phyloP scores from a whole-genome alignment of 2,888 invertebrate genomes.

The Eupithecia abbreviata region DNA sequence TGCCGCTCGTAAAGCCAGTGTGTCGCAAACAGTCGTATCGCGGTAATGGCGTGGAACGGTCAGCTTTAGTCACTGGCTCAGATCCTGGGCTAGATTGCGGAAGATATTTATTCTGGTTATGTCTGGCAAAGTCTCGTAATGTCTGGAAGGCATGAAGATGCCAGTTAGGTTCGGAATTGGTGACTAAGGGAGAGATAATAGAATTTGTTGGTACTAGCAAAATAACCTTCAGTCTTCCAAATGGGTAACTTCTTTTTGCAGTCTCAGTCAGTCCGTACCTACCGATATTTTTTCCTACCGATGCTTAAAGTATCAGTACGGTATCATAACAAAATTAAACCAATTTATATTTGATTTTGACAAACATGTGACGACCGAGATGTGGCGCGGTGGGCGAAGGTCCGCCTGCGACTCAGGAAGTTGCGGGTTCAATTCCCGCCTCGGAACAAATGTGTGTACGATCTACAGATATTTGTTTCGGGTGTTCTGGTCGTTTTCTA shows the following conservation, averaged over 20 bases:
- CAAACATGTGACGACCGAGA: no score
- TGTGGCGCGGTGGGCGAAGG: no score
- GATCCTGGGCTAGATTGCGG: constrained; percentile 31
- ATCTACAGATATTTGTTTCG: no score
- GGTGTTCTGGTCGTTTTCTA: no score
- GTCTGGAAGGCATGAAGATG: constrained; percentile 1
- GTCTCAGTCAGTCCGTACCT: no score
- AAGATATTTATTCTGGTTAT: constrained; percentile 32
- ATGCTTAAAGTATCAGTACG: no score
- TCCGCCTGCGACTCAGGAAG: no score
- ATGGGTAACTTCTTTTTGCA: neutral
- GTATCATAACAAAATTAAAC: no score
- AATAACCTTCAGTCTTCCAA: neutral
- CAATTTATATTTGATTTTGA: no score
- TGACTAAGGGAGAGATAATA: constrained; percentile 6
- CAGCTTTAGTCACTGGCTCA: constrained; percentile 37
- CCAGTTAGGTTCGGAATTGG: constrained; percentile 19
- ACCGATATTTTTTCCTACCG: no score
- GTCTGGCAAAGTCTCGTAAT: constrained; percentile 16
- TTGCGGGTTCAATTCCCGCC: no score
- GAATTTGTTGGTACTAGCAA: neutral
- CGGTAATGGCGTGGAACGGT: constrained; percentile 47
- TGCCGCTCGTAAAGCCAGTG: constrained; percentile 74
- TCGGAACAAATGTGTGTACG: no score
- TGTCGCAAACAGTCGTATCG: constrained; percentile 69